A percentile compares a stretch with the other conserved stretches of the same genome.
These are phyloP conservation scores for Paralinhomoeus sp. DNA, from an alignment of 2,888 invertebrate genomes.

Conservation along the genomic window DNA sequence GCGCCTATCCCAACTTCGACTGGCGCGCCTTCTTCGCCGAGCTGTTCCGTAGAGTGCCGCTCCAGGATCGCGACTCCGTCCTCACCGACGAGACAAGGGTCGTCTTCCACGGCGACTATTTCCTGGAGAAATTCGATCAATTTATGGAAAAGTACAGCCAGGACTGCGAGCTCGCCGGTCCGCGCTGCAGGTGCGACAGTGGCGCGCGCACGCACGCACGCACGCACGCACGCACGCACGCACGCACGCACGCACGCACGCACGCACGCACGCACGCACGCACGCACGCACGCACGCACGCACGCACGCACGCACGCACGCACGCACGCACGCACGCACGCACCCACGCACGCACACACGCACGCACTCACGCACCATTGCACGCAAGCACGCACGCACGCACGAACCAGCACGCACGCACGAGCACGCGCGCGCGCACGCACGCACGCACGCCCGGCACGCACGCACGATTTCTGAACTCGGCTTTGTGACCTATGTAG, in stretches of 20 bases:
- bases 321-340: not conserved
- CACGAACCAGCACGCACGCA: no score
- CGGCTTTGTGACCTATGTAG: not conserved
- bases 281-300: not conserved
- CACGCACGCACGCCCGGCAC: not conserved
- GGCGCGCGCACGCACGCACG: not conserved
- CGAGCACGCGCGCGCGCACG: no score
- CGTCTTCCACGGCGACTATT: not conserved
- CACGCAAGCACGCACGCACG: no score
- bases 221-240: not conserved
- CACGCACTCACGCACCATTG: not conserved
- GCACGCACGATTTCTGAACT: not conserved
- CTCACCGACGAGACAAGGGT: not conserved
- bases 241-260: not conserved
- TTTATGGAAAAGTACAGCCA: not conserved
- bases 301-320: not conserved
- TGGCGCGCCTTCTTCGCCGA: not conserved
- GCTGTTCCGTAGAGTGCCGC: not conserved
- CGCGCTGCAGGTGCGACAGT: not conserved
- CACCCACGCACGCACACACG: not conserved
- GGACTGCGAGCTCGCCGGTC: no score
- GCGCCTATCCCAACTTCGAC: conserved; percentile 8
- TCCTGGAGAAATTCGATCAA: not conserved
- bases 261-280: not conserved
- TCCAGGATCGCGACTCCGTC: not conserved